phyloP scores from a whole-genome alignment of 2,113 vertebrate species.

The Campylomormyrus numenius region DNA sequence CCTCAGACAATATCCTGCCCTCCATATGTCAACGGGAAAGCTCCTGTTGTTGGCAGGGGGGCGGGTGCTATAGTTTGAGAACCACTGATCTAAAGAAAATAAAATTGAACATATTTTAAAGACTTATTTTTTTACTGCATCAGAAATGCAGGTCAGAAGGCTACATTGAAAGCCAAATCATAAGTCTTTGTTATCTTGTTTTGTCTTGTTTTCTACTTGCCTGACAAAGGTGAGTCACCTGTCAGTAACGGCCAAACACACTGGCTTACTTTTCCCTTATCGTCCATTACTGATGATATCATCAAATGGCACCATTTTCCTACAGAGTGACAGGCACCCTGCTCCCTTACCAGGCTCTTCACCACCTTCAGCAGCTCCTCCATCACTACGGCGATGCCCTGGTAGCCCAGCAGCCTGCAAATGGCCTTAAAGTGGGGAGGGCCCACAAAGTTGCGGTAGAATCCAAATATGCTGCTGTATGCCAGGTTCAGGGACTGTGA shows the following conservation, averaged over 20 bases:
- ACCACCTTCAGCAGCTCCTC: constrained; percentile 82
- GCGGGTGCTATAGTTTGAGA: background rate
- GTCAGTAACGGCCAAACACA: background rate
- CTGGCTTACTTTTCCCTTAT: background rate
- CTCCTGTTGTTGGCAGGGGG: background rate
- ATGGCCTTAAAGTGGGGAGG: constrained; percentile 78
- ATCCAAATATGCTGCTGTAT: constrained; percentile 78
- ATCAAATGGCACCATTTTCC: background rate
- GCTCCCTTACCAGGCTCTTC: constrained; percentile 72
- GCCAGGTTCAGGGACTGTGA: constrained; percentile 73
- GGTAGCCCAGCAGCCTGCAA: constrained; percentile 78
- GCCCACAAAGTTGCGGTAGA: constrained; percentile 78
- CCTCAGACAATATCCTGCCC: background rate
- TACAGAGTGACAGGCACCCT: background rate
- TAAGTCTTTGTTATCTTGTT: background rate
- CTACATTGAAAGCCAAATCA: background rate
- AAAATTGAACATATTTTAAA: background rate
- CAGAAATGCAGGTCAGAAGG: background rate
- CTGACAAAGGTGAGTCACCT: too few species aligned
- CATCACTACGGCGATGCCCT: constrained; percentile 85
- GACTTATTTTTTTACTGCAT: background rate
- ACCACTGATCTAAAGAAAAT: background rate
- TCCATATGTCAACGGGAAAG: background rate
- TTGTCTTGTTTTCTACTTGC: background rate
- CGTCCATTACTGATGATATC: background rate